Base-by-base conservation (phyloP, 2,888 invertebrate species). In the Platycnemis pennipes region DNA sequence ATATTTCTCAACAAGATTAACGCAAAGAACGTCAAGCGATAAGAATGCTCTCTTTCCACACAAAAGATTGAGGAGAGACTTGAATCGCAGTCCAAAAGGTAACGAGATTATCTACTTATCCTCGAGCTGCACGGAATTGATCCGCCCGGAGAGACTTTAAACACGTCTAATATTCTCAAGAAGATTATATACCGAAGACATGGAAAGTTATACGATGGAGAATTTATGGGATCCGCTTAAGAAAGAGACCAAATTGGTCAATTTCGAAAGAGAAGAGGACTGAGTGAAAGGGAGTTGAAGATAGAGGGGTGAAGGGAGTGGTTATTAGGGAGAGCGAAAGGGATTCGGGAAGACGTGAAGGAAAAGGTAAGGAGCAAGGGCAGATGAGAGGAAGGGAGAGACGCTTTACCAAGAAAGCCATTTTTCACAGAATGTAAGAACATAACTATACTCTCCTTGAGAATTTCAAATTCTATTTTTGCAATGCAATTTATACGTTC, bases 181-280 rank as follows among this genome's bases (percentile, higher is more conserved):
- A 37, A 77, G 77, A 77, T 77, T 77, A 77, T n/a, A n/a, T 77
- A 37, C 37, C 37, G 77, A 77, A 26, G 77, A 77, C 77, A 77
- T 11, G 77, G 11, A 37, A 77, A 77, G 77, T 77, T 77, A 77
- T 11, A 37, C 77, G 77, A 5, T 8, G 16, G 37, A 37, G 37
- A 77, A 77, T 77, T 77, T 37, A 77, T 77, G 77, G 13, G 77
- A 77, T 77, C 77, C 77, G 31, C 77, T 77, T 69, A 77, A 77
- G 77, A 13, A 37, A n/a, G 77, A 37, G 37, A 37, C n/a, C 37
- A 37, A 77, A 77, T 77, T 7, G 77, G 77, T 77, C 77, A 77
- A 77, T 77, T 77, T 37, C 26, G 77, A 77, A 37, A 77, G 77
- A 37, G 31, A 37, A 37, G 77, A 37, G n/a, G 37, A 77, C 37